phyloP scores from a whole-genome alignment of 2,888 invertebrate genomes.

The Pterostichus madidus region DNA sequence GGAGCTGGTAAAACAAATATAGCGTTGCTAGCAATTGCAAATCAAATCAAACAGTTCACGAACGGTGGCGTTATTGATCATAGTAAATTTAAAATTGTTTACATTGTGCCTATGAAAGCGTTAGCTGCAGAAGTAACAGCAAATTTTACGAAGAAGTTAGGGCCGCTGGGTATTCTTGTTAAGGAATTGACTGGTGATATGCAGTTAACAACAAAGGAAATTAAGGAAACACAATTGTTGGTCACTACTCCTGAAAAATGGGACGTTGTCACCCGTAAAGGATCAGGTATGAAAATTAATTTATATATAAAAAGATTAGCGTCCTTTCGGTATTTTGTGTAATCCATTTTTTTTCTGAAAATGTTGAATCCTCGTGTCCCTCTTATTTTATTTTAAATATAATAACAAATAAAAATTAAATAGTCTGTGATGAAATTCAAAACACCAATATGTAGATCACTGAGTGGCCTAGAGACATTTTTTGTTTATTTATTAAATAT shows the following conservation, averaged over 20 bases:
- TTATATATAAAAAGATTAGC: background rate
- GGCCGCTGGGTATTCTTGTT: constrained; percentile 88
- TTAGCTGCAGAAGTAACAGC: constrained; percentile 98
- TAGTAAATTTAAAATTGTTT: constrained; percentile 98
- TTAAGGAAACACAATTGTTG: constrained; percentile 97
- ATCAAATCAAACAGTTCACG: constrained; percentile 92
- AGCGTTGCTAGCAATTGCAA: constrained; percentile 94
- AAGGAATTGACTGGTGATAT: constrained; percentile 98
- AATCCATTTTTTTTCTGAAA: background rate
- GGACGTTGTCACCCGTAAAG: constrained; percentile 99
- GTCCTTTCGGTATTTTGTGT: background rate
- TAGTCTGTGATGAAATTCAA: too few species aligned
- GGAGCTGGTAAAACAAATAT: constrained; percentile 99
- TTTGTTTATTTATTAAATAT: too few species aligned
- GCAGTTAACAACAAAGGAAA: constrained; percentile 96
- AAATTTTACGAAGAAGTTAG: constrained; percentile 92
- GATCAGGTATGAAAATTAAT: constrained; percentile 82
- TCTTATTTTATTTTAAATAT: background rate
- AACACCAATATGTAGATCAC: too few species aligned
- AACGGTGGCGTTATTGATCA: constrained; percentile 90
- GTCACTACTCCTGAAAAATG: constrained; percentile 99
- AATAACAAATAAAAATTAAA: too few species aligned
- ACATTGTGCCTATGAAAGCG: constrained; percentile 99
- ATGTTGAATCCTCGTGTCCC: too few species aligned
- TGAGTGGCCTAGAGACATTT: too few species aligned